Percentiles rank a stretch among this genome's conserved stretches.
Conservation (phyloP, 2,888 invertebrate genomes). For the Apamea anceps region DNA sequence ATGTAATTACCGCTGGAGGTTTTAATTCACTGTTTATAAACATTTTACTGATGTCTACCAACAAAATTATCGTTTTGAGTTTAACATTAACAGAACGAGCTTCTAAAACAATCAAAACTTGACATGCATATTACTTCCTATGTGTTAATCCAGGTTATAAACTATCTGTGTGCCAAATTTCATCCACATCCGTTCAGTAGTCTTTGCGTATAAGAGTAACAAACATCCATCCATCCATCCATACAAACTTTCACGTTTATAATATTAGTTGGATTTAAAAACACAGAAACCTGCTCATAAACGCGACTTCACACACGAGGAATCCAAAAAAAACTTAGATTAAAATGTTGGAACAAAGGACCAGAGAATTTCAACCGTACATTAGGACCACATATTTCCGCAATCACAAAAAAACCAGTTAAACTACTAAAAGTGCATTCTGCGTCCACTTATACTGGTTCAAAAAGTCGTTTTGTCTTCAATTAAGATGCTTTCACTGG, state of each 20-base stretch:
- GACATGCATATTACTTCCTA: too few species aligned
- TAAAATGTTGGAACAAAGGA: conserved; percentile 12
- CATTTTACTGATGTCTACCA: neutral
- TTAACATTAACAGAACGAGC: neutral
- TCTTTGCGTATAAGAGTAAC: too few species aligned
- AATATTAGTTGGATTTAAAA: too few species aligned
- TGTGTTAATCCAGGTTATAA: too few species aligned
- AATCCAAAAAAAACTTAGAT: neutral
- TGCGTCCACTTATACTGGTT: conserved; percentile 27
- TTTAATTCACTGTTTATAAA: neutral
- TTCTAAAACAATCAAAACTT: neutral
- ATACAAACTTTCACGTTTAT: too few species aligned
- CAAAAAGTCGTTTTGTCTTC: conserved; percentile 48
- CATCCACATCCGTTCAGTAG: too few species aligned
- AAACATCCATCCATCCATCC: too few species aligned
- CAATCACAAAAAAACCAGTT: conserved; percentile 34
- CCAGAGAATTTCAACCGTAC: neutral
- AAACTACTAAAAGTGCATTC: conserved; percentile 16
- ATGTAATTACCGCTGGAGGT: neutral
- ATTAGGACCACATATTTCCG: conserved; percentile 32
- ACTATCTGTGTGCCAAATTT: too few species aligned
- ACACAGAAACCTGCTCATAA: conserved; percentile 1
- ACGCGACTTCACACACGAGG: neutral
- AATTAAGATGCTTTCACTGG: conserved; percentile 47
- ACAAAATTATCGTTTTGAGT: neutral